Conservation (phyloP, 1,140 invertebrate species). For the Phymorhynchus buccinoides region DNA sequence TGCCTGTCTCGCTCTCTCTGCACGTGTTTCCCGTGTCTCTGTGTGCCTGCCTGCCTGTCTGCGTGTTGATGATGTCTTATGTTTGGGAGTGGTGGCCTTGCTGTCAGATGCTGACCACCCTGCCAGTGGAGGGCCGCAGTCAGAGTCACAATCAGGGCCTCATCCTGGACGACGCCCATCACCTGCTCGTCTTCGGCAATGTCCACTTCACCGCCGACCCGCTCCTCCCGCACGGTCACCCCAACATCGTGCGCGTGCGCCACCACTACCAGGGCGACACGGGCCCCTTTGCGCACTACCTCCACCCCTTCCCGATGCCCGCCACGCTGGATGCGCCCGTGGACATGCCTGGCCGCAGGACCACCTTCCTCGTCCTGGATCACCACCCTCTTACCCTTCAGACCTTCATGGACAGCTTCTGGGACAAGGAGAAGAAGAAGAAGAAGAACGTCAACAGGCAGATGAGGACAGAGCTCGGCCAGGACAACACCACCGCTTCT, state of each 20-base stretch:
- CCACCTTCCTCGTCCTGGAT: slow-evolving; percentile 53
- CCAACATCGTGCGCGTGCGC: slow-evolving; percentile 49
- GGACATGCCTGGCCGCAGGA: slow-evolving; percentile 50
- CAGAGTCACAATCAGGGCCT: slow-evolving; percentile 47
- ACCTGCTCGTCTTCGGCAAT: slow-evolving; percentile 47
- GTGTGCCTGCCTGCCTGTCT: not conserved
- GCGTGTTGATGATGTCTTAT: too few species aligned
- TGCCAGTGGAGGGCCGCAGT: slow-evolving; percentile 39
- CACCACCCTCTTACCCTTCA: slow-evolving; percentile 53
- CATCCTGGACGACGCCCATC: slow-evolving; percentile 46
- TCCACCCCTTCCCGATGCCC: slow-evolving; percentile 42
- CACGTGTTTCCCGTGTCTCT: too few species aligned
- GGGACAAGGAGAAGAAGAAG: not conserved
- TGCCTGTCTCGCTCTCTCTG: too few species aligned
- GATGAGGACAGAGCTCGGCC: too few species aligned
- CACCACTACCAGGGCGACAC: slow-evolving; percentile 54
- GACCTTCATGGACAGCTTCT: slow-evolving; percentile 41
- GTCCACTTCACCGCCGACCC: slow-evolving; percentile 51
- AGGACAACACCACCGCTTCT: not conserved
- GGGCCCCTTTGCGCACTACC: slow-evolving; percentile 43
- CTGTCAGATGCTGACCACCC: slow-evolving; percentile 55
- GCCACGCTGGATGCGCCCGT: slow-evolving; percentile 46
- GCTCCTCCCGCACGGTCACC: slow-evolving; percentile 38
- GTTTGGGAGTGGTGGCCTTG: too few species aligned
- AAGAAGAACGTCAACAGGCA: too few species aligned